Evolutionary conservation across 2,113 vertebrate species (phyloP).

Genomic region (Scomber scombrus): DNA sequence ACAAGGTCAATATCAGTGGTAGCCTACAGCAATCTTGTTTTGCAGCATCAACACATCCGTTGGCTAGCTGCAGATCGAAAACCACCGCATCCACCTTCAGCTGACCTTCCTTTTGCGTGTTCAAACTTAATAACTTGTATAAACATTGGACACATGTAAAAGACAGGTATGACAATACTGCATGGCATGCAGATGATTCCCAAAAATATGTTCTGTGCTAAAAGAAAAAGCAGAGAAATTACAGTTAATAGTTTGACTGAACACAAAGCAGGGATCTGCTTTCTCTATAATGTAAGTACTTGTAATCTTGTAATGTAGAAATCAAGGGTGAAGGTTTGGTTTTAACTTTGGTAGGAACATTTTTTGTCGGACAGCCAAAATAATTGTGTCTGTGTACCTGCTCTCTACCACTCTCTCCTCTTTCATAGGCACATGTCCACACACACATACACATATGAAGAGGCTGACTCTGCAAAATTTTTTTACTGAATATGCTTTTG

Average conservation of each 20-base stretch:
- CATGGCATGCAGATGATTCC: not conserved
- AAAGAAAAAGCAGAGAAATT: slow-evolving; percentile 4
- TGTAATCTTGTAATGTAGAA: slow-evolving; percentile 18
- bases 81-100: slow-evolving; percentile 62
- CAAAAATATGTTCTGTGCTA: not conserved
- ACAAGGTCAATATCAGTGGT: slow-evolving; percentile 63
- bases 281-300: not conserved
- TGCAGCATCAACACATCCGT: slow-evolving; percentile 76
- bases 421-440: too few relatives aligned
- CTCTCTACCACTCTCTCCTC: too few relatives aligned
- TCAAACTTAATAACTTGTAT: slow-evolving; percentile 63
- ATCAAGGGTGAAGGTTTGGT: not conserved
- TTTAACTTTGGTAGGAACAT: too few relatives aligned
- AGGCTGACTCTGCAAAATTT: too few relatives aligned
- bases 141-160: slow-evolving; percentile 42
- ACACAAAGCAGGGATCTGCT: not conserved
- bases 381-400: too few relatives aligned
- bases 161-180: not conserved
- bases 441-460: too few relatives aligned
- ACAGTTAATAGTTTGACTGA: not conserved
- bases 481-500: too few relatives aligned
- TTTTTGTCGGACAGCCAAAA: too few relatives aligned
- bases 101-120: slow-evolving; percentile 63
- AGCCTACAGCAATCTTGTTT: slow-evolving; percentile 62
- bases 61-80: slow-evolving; percentile 66